Evolutionary conservation across 2,888 invertebrate genomes (phyloP).

Genomic region (Eledone cirrhosa): DNA sequence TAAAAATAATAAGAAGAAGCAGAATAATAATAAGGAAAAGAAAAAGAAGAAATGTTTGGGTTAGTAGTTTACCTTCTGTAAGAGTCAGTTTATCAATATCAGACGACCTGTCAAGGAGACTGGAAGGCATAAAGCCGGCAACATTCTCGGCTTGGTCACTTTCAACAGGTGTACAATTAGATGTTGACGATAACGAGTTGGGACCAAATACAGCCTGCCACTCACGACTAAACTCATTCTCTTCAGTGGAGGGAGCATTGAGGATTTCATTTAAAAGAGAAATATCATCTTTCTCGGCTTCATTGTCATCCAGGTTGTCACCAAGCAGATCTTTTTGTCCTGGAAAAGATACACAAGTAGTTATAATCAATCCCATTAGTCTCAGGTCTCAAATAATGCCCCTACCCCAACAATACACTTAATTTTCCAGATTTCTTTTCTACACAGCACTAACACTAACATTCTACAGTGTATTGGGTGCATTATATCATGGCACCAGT

Average conservation of each 20-base stretch:
- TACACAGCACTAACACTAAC: too few species aligned
- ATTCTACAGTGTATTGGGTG: too few species aligned
- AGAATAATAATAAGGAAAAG: too few species aligned
- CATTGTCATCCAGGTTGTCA: constrained; percentile 59
- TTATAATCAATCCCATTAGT: too few species aligned
- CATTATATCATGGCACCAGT: too few species aligned
- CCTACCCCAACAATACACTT: too few species aligned
- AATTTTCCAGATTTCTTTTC: too few species aligned
- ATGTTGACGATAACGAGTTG: constrained; percentile 41
- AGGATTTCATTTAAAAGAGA: constrained; percentile 68
- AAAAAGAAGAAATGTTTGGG: too few species aligned
- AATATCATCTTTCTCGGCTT: constrained; percentile 67
- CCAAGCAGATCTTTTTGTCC: constrained; percentile 63
- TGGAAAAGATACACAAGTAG: too few species aligned
- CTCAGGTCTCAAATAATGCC: too few species aligned
- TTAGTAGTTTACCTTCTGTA: background rate
- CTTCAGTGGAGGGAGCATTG: constrained; percentile 61
- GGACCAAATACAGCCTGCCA: constrained; percentile 65
- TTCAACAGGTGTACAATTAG: constrained; percentile 44
- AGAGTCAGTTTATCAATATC: constrained; percentile 40
- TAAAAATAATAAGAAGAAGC: too few species aligned
- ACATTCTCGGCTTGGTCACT: constrained; percentile 46
- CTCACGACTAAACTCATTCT: constrained; percentile 63
- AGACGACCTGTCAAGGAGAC: constrained; percentile 61
- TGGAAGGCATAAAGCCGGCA: constrained; percentile 66